phyloP scores from a whole-genome alignment of 2,113 vertebrate species.

The Pithys albifrons region DNA sequence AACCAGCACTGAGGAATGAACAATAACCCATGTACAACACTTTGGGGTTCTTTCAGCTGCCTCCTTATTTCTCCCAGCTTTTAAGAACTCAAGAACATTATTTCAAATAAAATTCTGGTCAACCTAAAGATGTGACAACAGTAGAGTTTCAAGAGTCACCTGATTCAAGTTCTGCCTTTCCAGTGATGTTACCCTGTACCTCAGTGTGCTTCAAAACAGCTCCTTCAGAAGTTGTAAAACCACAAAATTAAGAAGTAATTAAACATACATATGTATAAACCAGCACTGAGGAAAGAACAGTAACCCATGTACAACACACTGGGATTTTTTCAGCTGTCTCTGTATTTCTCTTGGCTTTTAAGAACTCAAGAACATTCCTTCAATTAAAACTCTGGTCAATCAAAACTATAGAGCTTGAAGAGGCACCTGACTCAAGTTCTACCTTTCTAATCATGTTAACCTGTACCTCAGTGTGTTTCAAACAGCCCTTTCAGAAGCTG shows the following conservation, averaged over 20 bases:
- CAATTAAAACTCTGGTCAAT: not conserved
- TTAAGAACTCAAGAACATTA: no score
- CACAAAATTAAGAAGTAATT: not conserved
- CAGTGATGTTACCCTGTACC: not conserved
- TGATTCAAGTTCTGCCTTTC: not conserved
- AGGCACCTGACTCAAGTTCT: not conserved
- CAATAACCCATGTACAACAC: no score
- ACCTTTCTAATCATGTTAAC: accelerated
- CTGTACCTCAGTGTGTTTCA: not conserved
- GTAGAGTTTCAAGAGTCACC: not conserved
- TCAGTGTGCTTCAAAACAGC: not conserved
- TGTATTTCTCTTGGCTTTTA: not conserved
- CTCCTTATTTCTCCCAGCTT: no score
- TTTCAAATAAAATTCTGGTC: no score
- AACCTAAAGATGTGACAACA: not conserved
- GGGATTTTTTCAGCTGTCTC: not conserved
- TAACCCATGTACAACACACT: not conserved
- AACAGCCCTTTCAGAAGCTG: not conserved
- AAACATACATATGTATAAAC: not conserved
- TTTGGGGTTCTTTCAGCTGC: no score
- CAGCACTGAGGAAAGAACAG: no score
- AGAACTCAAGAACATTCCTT: not conserved
- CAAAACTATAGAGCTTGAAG: not conserved
- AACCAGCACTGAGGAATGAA: no score
- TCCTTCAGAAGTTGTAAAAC: not conserved